Base-by-base conservation (phyloP, 2,113 vertebrate genomes). In the Himantopus leucocephalus region DNA sequence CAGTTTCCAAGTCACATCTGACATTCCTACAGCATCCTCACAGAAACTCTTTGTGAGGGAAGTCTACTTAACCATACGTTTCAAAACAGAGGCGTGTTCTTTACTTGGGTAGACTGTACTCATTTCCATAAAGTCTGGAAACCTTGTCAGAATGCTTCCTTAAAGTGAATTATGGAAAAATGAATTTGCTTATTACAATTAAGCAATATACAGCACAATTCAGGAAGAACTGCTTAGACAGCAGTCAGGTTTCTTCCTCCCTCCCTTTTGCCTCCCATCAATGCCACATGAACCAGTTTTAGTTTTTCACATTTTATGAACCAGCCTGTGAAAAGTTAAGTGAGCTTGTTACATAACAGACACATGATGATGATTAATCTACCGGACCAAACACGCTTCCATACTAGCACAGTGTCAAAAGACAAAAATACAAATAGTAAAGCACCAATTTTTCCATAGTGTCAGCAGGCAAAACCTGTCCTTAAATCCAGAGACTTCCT, bases 21-120 rank as follows among this genome's bases (percentile, higher is more conserved):
- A 37, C 29, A 64, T 19, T 59, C 23, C 60, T 74, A 47, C 15
- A 52, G 52, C 30, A 58, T 9, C 73, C 43, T 55, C 43, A 45
- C 9, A 87, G 43, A 39, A 81, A 24, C 24, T 8, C 43, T 30
- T 4, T 71, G 59, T 16, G 30, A 87, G 21, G 14, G 24, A 74
- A 74, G 0, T 9, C 35, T 22, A 19, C 26, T n/a, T 39, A 74
- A 59, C 12, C 32, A 17, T 0, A 1, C 12, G 10, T 41, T 22
- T 73, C 47, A 55, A n/a, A 71, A 82, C 1, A 2, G 8, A 71
- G 8, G 0, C 5, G 0, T 29, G 10, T 5, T 72, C 59, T 66
- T 59, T 26, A 41, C 41, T n/a, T n/a, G 18, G 24, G 24, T 15
- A 50, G 16, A 56, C 4, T 19, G 13, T 3, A 47, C 37, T n/a